Evolutionary conservation across 2,888 invertebrate genomes (phyloP), one percentile per base, ranked within the genome.

Genomic region (Machimus atricapillus): DNA sequence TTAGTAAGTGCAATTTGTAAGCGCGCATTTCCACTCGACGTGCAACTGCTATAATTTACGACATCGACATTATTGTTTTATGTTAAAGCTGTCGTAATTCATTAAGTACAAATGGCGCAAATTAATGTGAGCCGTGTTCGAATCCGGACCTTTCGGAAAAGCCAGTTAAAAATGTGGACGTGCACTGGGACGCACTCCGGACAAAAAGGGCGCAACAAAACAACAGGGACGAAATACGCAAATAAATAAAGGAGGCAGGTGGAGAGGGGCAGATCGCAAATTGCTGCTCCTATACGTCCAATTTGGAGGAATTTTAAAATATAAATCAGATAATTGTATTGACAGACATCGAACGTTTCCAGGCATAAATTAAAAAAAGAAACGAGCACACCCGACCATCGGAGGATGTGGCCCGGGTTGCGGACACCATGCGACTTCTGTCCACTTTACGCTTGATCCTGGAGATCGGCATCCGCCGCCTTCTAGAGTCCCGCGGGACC

Each of bases 301-400:
- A 74, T 85, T 85, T 74, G 46, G 31, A 43, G 34, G 43, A 85
- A 74, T 74, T 74, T 74, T 73, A 46, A 74, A 73, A 85, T 74
- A 85, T 74, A 74, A 85, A 85, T 85, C 85, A 85, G 85, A 85
- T 85, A 85, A 85, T 85, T 85, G 85, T 85, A 85, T 74, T 85
- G 85, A 85, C 74, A 85, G 46, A 74, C 40, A 74, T 85, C 46
- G 74, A 73, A 74, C 74, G 85, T 74, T 74, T n/a, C 74, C 74
- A 27, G 46, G 85, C 85, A 83, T 83, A 66, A 83, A 83, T 83
- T 83, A 83, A 83, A 82, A 43, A 78, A 66, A 82, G n/a, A 82
- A 43, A 46, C 43, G 37, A 66, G 12, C 66, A 9, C 12, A 27
- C 66, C 66, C 31, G 5, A n/a, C n/a, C 34, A 12, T 31, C 14